phyloP scores from a whole-genome alignment of 2,113 vertebrate species.

The Microtus ochrogaster region DNA sequence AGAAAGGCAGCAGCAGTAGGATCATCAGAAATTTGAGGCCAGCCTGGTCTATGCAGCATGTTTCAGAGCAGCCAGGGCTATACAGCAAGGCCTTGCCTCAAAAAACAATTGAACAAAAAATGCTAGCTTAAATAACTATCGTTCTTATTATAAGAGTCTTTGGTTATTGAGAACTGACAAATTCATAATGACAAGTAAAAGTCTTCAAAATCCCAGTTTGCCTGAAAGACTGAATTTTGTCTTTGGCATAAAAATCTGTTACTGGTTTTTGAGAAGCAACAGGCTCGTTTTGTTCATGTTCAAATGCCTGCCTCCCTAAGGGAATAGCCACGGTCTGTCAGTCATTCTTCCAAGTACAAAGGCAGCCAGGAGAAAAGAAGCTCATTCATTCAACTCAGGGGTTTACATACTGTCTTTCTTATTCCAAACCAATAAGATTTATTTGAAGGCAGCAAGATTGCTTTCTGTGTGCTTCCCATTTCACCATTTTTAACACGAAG shows the following conservation, averaged over 20 bases:
- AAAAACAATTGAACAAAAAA: neutral
- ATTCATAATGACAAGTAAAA: neutral
- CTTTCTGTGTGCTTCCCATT: neutral
- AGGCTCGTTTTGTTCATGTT: neutral
- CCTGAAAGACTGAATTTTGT: constrained; percentile 12
- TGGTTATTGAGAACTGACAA: neutral
- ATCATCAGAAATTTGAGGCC: neutral
- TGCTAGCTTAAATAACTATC: neutral
- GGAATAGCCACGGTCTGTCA: neutral
- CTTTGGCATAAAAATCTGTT: neutral
- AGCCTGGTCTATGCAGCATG: too few relatives aligned
- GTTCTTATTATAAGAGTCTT: neutral
- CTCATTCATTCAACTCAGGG: neutral
- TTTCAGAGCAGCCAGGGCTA: neutral
- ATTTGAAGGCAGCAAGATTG: neutral
- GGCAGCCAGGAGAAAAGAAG: neutral
- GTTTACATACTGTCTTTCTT: neutral
- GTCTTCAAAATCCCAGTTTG: constrained; percentile 3
- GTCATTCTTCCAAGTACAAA: constrained; percentile 19
- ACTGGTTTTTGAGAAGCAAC: constrained; percentile 6
- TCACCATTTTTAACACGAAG: neutral
- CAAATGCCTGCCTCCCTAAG: neutral
- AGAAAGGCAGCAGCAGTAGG: neutral
- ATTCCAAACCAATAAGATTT: neutral
- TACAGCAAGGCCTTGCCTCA: neutral